Base-by-base conservation (phyloP, 2,113 vertebrate genomes). In the Arenaria interpres region DNA sequence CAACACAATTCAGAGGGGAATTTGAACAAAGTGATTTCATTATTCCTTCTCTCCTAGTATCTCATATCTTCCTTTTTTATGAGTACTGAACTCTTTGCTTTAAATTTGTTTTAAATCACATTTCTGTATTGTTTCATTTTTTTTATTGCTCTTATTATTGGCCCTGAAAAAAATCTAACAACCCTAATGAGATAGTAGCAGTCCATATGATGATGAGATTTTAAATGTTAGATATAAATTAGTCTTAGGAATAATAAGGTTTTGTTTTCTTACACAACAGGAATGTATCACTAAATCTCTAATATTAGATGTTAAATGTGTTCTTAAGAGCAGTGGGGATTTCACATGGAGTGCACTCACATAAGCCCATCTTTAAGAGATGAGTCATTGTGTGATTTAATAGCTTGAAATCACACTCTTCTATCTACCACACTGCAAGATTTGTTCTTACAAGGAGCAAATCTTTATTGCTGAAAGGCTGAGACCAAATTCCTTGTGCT, bases 101-200 rank as follows among this genome's bases (percentile, higher is more conserved):
- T 39, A 78, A 89, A 83, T 85, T 43, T 32, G 23, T 46, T 95
- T 85, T 84, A 71, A 91, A 88, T 63, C 14, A 2, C 20, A 14
- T 78, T 90, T 95, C 37, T 77, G 18, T 92, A 45, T 84, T 84
- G 14, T 59, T 96, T 81, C 37, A 18, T 33, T 66, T 93, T 94
- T 69, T 71, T 67, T 19, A 62, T 32, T 24, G 25, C 82, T 53
- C 43, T 90, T 62, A n/a, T 94, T 86, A 86, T 90, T 82, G 15
- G 4, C 39, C 28, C 63, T 30, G 1, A 15, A 84, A 54, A 23
- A n/a, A 9, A 14, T 27, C 46, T 19, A 67, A 63, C 10, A 59
- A 28, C n/a, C 6, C 21, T 71, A 64, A 71, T 88, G 62, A 74
- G 67, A 25, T 39, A 57, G 46, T 39, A 91, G 27, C 30, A 78